Base-by-base conservation (phyloP, 2,797 vertebrate genomes). In the Carapus acus region DNA sequence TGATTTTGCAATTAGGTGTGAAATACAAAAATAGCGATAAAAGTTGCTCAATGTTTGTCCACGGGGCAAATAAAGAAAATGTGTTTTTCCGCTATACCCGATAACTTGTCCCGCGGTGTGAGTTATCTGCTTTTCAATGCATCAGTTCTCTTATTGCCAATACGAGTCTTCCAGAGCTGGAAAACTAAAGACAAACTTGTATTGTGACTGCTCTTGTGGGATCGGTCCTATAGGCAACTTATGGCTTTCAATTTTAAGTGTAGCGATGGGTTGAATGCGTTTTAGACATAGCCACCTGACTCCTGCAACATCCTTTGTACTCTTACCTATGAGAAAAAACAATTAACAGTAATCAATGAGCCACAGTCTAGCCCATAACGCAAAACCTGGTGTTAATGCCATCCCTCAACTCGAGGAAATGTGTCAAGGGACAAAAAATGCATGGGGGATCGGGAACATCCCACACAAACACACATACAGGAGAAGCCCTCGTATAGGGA, bases 131-230 rank as follows among this genome's bases (percentile, higher is more conserved):
- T 27, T 27, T 27, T 9, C 55, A 41, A 47, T 62, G 74, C 41
- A 71, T n/a, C n/a, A n/a, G n/a, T n/a, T n/a, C n/a, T n/a, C n/a
- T n/a, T n/a, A n/a, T n/a, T n/a, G n/a, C n/a, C n/a, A n/a, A n/a
- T n/a, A n/a, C n/a, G n/a, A n/a, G n/a, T n/a, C n/a, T n/a, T n/a
- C n/a, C n/a, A n/a, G n/a, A n/a, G n/a, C n/a, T n/a, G n/a, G n/a
- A n/a, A n/a, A 79, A 78, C 79, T 73, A 73, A 71, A 82, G 78
- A 79, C 71, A 83, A 58, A 54, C 36, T 43, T 43, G 76, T 74
- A 78, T 80, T 80, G 84, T 81, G 80, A 83, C 72, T n/a, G n/a
- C n/a, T n/a, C n/a, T n/a, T n/a, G n/a, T n/a, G n/a, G n/a, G n/a
- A n/a, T n/a, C n/a, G n/a, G n/a, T n/a, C n/a, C n/a, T n/a, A n/a